A percentile compares a stretch with the other conserved stretches of the same genome.
Conservation (phyloP, 2,797 vertebrate species). For the Thalassophryne amazonica region DNA sequence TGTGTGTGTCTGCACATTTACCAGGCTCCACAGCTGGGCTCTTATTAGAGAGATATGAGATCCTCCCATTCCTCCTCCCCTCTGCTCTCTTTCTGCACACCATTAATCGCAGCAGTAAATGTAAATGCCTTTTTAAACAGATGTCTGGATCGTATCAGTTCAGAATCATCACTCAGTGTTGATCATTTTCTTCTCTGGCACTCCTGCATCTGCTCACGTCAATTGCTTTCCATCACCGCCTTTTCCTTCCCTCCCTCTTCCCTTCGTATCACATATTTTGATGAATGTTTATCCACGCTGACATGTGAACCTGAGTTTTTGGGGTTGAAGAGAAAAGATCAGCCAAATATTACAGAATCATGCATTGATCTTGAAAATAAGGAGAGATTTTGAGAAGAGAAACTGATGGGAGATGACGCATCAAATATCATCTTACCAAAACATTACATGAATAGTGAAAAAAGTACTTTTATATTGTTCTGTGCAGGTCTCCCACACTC, state of each 20-base stretch:
- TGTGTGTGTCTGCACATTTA: slow-evolving; percentile 14
- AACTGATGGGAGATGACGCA: slow-evolving; percentile 56
- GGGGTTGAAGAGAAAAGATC: slow-evolving; percentile 24
- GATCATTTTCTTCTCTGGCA: slow-evolving; percentile 27
- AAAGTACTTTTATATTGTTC: slow-evolving; percentile 14
- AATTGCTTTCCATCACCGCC: slow-evolving; percentile 33
- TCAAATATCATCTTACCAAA: slow-evolving; percentile 43
- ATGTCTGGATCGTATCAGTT: slow-evolving; percentile 33
- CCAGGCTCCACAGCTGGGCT: slow-evolving; percentile 27
- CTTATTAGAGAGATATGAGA: slow-evolving; percentile 25
- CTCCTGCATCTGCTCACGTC: slow-evolving; percentile 38
- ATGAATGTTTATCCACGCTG: slow-evolving; percentile 24
- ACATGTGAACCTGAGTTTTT: slow-evolving; percentile 32
- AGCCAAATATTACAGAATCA: slow-evolving; percentile 41
- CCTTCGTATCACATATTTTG: slow-evolving; percentile 17
- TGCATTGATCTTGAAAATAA: slow-evolving; percentile 52
- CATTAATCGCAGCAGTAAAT: slow-evolving; percentile 42
- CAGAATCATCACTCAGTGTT: slow-evolving; percentile 44
- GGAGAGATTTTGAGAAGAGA: slow-evolving; percentile 33
- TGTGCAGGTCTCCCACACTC: slow-evolving; percentile 7
- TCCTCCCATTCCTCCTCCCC: slow-evolving; percentile 1
- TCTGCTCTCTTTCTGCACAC: slow-evolving; percentile 26
- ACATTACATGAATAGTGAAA: slow-evolving; percentile 20
- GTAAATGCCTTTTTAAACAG: slow-evolving; percentile 27
- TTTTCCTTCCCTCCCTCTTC: slow-evolving; percentile 5